Base-by-base conservation (phyloP, 2,888 invertebrate species). In the Odontomyia ornata region DNA sequence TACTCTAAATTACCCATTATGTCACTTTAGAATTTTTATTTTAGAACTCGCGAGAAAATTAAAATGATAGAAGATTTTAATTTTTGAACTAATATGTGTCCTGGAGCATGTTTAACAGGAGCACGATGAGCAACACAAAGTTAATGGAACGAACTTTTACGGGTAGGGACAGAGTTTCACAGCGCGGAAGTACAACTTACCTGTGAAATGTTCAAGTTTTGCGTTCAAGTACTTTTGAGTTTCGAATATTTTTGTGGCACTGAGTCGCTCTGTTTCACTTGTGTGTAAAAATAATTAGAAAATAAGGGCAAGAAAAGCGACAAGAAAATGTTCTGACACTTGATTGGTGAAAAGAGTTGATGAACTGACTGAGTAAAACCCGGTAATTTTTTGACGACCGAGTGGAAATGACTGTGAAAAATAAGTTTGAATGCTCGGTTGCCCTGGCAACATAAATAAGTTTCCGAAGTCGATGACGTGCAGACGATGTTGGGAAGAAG, bases 1-100 rank as follows among this genome's bases (percentile, higher is more conserved):
- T 60, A 30, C 60, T 30, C 57, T 21, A 43, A 73, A 73, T 57
- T 57, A 73, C 73, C 73, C 57, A 57, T 73, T 73, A 73, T 73
- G 73, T 73, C 73, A 57, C 60, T 18, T 57, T 69, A 13, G 23
- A 57, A 21, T 73, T 73, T 73, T 73, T 57, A 56, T 73, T 73
- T n/a, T 7, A 21, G 57, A 30, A 73, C 23, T 60, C 52, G 11
- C 4, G 25, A n/a, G 71, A 43, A 72, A 72, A 72, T 72, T 18
- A 57, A 72, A 72, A 72, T 30, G 72, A 69, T 46, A 56, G 56
- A 36, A 13, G 28, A 36, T 72, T 60, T 57, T 36, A 72, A 73
- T 73, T 60, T 23, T 21, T 56, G n/a, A 18, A 3, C 11, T 65
- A 36, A 65, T 36, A 65, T 30, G 21, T 36, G 65, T 65, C 65